phyloP scores from a whole-genome alignment of 2,797 vertebrate genomes.

The Scolopax bukidnonensis region DNA sequence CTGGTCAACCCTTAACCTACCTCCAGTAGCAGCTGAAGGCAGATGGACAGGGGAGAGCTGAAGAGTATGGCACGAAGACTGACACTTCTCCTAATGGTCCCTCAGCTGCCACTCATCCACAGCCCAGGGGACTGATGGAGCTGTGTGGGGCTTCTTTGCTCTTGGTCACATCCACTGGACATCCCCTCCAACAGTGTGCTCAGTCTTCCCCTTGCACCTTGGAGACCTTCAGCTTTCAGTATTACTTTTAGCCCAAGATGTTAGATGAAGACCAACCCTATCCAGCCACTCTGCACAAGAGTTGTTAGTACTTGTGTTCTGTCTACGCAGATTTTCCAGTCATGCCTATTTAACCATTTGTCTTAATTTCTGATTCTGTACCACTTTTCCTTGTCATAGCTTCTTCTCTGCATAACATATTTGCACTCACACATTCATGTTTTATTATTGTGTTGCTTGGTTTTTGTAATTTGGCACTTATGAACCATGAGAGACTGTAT shows the following conservation, averaged over 20 bases:
- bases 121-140: not conserved
- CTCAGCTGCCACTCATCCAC: not conserved
- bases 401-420: not conserved
- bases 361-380: not conserved
- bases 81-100: not conserved
- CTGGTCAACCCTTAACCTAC: not conserved
- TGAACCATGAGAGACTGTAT: not conserved
- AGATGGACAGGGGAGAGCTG: not conserved
- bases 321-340: not conserved
- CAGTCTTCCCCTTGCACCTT: fast-evolving
- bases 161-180: not conserved
- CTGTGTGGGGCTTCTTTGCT: not conserved
- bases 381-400: not conserved
- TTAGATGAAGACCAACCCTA: fast-evolving
- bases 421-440: not conserved
- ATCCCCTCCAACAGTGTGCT: fast-evolving
- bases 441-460: not conserved
- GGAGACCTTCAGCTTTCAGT: not conserved
- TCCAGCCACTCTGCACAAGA: not conserved
- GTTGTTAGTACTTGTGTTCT: not conserved
- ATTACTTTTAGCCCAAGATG: not conserved
- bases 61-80: fast-evolving
- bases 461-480: not conserved
- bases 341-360: not conserved
- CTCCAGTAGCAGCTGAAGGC: not conserved